Percentiles rank a stretch among this genome's conserved stretches.
phyloP scores from a whole-genome alignment of 2,888 invertebrate species.

The Pseudococcus viburni region DNA sequence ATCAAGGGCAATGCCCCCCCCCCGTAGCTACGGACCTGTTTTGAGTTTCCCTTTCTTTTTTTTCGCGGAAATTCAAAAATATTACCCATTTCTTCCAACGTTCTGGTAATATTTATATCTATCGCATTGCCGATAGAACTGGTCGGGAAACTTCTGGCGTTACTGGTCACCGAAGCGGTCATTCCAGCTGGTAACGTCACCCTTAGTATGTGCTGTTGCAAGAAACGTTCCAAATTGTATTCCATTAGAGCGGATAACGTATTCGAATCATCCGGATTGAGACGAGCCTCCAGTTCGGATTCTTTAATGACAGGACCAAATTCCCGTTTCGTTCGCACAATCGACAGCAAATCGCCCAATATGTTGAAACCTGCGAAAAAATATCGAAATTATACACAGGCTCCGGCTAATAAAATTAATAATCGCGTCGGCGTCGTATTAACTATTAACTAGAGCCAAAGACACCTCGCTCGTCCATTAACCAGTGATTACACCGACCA shows the following conservation, averaged over 20 bases:
- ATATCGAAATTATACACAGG: neutral
- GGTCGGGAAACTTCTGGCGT: slow-evolving; percentile 68
- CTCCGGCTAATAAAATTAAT: neutral
- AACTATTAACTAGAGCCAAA: neutral
- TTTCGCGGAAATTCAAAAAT: neutral
- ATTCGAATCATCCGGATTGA: slow-evolving; percentile 69
- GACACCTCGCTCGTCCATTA: slow-evolving; percentile 5
- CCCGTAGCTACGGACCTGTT: too few relatives aligned
- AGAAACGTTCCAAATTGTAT: slow-evolving; percentile 75
- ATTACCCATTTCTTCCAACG: slow-evolving; percentile 67
- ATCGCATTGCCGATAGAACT: slow-evolving; percentile 69
- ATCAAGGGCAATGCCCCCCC: too few relatives aligned
- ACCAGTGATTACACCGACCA: neutral
- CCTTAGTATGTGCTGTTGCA: slow-evolving; percentile 74
- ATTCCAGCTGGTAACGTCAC: slow-evolving; percentile 69
- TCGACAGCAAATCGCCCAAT: slow-evolving; percentile 68
- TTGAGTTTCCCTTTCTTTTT: too few relatives aligned
- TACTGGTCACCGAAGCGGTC: slow-evolving; percentile 69
- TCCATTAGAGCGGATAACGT: slow-evolving; percentile 71
- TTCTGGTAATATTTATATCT: slow-evolving; percentile 69
- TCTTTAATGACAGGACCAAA: slow-evolving; percentile 68
- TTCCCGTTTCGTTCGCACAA: slow-evolving; percentile 69
- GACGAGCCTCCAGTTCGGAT: slow-evolving; percentile 68
- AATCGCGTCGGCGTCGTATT: neutral
- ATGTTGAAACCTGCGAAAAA: slow-evolving; percentile 68